phyloP scores from a whole-genome alignment of 2,797 vertebrate species.

The Cuniculus paca region DNA sequence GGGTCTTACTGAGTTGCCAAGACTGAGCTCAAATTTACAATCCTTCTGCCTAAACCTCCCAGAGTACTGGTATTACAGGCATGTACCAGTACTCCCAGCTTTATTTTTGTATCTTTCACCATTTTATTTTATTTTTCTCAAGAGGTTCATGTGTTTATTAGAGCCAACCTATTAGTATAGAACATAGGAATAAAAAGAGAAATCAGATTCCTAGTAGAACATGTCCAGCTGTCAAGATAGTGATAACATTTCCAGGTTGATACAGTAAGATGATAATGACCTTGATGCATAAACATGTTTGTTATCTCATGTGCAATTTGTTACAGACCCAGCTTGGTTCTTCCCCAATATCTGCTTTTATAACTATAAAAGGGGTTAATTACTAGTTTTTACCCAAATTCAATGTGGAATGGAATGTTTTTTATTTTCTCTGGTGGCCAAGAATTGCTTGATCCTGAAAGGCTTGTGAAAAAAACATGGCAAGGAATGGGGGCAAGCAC shows the following conservation, averaged over 20 bases:
- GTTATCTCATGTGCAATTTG: not conserved
- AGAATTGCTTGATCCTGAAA: not conserved
- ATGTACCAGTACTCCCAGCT: not conserved
- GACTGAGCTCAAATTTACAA: not conserved
- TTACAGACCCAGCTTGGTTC: not conserved
- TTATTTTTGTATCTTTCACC: conserved; percentile 12
- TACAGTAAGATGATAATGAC: not conserved
- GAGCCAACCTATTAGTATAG: not conserved
- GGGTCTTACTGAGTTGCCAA: not conserved
- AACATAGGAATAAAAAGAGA: not conserved
- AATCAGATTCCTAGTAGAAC: not conserved
- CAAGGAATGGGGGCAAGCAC: not conserved
- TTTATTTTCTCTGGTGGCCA: not conserved
- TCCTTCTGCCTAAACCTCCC: not conserved
- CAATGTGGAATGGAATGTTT: not conserved
- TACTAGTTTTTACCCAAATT: not conserved
- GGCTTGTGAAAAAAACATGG: not conserved
- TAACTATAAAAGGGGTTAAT: not conserved
- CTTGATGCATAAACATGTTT: not conserved
- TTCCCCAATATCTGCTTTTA: not conserved
- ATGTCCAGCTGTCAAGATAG: not conserved
- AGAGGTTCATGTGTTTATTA: not conserved
- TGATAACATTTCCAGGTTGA: not conserved
- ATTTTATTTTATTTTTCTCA: not conserved
- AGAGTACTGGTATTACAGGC: not conserved